A percentile compares a stretch with the other conserved stretches of the same genome.
Evolutionary conservation across 2,797 vertebrate species (phyloP).

Genomic region (Ctenosaura bakeri): DNA sequence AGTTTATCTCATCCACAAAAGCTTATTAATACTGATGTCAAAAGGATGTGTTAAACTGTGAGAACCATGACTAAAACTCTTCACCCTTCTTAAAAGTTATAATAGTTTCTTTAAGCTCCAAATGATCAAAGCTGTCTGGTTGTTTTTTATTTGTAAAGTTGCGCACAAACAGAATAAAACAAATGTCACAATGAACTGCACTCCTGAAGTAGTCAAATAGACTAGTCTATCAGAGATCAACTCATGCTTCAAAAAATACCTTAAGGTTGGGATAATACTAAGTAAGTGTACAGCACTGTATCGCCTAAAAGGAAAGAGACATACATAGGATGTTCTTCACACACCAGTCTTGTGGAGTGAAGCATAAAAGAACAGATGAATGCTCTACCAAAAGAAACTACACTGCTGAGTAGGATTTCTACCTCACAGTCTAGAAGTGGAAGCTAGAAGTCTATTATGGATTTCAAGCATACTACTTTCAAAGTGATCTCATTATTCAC

Average conservation of each 20-base stretch:
- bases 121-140: slow-evolving; percentile 49
- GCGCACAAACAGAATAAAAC: slow-evolving; percentile 42
- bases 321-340: slow-evolving; percentile 48
- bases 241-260: slow-evolving; percentile 55
- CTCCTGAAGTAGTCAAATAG: slow-evolving; percentile 56
- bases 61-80: slow-evolving; percentile 59
- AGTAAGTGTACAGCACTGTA: slow-evolving; percentile 62
- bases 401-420: slow-evolving; percentile 56
- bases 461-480: slow-evolving; percentile 21
- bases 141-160: slow-evolving; percentile 2
- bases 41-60: slow-evolving; percentile 62
- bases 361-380: slow-evolving; percentile 55
- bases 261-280: slow-evolving; percentile 48
- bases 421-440: slow-evolving; percentile 46
- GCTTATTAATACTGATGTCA: slow-evolving; percentile 79
- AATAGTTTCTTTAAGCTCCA: slow-evolving; percentile 68
- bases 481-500: background rate
- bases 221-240: slow-evolving; percentile 58
- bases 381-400: slow-evolving; percentile 50
- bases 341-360: slow-evolving; percentile 54
- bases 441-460: slow-evolving; percentile 57
- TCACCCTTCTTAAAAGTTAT: slow-evolving; percentile 45
- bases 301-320: slow-evolving; percentile 71
- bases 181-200: slow-evolving; percentile 51
- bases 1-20: slow-evolving; percentile 71